Percentiles rank a stretch among this genome's conserved stretches.
These are phyloP conservation scores for Acanthis flammea DNA, from an alignment of 2,797 vertebrate genomes.

Conservation along the genomic window DNA sequence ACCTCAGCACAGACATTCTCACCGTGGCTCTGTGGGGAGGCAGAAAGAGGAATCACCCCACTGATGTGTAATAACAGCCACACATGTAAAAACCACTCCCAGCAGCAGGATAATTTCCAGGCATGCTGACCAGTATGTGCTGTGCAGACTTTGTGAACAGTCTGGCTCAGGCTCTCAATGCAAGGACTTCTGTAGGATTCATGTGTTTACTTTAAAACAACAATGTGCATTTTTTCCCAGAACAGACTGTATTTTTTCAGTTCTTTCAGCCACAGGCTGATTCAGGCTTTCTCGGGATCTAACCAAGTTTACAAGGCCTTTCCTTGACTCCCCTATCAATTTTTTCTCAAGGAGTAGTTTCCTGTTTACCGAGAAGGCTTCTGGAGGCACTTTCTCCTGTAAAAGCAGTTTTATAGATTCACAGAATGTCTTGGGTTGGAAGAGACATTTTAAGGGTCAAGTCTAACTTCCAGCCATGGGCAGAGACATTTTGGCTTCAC, in stretches of 20 bases:
- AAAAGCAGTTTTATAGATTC: background rate
- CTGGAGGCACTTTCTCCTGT: background rate
- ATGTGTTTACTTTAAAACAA: background rate
- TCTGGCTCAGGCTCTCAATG: background rate
- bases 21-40: rapidly evolving
- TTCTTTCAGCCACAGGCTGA: background rate
- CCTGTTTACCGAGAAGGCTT: constrained; percentile 11
- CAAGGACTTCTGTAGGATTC: background rate
- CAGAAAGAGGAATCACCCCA: background rate
- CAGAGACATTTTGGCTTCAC: background rate
- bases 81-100: background rate
- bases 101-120: background rate
- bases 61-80: background rate
- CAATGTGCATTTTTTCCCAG: background rate
- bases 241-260: background rate
- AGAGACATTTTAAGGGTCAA: background rate
- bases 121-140: background rate
- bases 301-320: background rate
- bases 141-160: background rate
- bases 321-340: background rate
- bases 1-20: rapidly evolving
- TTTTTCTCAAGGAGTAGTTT: background rate
- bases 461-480: background rate
- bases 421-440: background rate
- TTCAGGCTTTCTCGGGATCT: background rate